phyloP scores from a whole-genome alignment of 2,888 invertebrate genomes.

The Drosophila rellima region DNA sequence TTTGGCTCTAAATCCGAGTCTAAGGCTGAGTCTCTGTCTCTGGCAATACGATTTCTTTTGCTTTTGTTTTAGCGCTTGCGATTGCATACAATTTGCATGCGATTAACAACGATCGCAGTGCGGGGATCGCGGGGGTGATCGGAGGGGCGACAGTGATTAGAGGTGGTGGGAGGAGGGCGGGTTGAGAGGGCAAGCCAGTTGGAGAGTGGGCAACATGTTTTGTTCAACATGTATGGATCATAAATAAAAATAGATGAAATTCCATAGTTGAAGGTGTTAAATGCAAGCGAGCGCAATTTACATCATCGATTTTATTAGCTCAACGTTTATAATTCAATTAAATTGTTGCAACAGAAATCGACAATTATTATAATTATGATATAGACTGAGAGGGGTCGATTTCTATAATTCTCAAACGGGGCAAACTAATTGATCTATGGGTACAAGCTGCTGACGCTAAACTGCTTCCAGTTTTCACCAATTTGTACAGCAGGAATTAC shows the following conservation, averaged over 20 bases:
- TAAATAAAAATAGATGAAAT: constrained; percentile 76
- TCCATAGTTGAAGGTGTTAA: constrained; percentile 75
- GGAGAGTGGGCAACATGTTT: constrained; percentile 48
- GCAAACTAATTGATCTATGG: constrained; percentile 15
- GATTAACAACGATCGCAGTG: constrained; percentile 45
- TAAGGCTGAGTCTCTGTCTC: background rate
- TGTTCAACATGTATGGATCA: constrained; percentile 52
- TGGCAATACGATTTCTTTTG: constrained; percentile 41
- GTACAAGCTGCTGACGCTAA: constrained; percentile 21
- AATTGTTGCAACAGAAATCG: constrained; percentile 53
- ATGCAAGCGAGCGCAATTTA: constrained; percentile 81
- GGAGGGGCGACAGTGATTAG: background rate
- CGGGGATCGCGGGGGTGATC: background rate
- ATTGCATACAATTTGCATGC: constrained; percentile 76
- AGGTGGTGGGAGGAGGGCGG: background rate
- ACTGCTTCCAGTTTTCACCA: constrained; percentile 18
- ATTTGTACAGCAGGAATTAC: background rate
- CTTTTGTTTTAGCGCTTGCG: constrained; percentile 56
- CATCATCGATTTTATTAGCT: constrained; percentile 84
- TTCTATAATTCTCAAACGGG: background rate
- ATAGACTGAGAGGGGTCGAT: background rate
- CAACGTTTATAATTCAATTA: constrained; percentile 79
- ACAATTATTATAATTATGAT: constrained; percentile 28
- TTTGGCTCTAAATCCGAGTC: constrained; percentile 4
- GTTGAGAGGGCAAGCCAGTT: background rate